These are phyloP conservation scores for Berghia stephanieae DNA, from an alignment of 1,140 invertebrate genomes.

Conservation along the genomic window DNA sequence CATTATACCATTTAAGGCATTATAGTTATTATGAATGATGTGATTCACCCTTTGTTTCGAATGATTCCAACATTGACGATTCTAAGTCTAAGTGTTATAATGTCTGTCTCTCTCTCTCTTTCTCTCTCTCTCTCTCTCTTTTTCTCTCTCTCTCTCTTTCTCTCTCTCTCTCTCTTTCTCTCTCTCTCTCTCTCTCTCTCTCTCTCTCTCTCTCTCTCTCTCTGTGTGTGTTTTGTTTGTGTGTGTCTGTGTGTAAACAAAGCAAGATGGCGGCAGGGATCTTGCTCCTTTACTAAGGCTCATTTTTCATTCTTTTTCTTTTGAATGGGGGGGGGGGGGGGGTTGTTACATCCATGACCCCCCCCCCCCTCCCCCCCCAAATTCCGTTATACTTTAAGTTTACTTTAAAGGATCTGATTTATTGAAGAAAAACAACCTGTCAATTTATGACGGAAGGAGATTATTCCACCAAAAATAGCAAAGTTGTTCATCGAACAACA, in stretches of 20 bases:
- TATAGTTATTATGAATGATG: too few relatives aligned
- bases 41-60: too few relatives aligned
- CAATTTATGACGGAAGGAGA: too few relatives aligned
- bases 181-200: conserved; percentile 13
- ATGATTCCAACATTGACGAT: too few relatives aligned
- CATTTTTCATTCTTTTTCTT: background rate
- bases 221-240: conserved; percentile 6
- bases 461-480: too few relatives aligned
- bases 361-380: too few relatives aligned
- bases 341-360: background rate
- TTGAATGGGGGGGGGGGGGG: conserved; percentile 5
- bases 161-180: conserved; percentile 27
- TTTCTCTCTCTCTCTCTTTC: conserved; percentile 28
- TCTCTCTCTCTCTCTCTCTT: conserved; percentile 5
- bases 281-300: conserved; percentile 36
- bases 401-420: too few relatives aligned
- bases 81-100: background rate
- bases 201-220: conserved; percentile 12
- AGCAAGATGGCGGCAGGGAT: too few relatives aligned
- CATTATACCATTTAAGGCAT: too few relatives aligned
- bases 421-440: too few relatives aligned
- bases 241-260: background rate
- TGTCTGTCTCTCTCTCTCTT: background rate
- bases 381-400: too few relatives aligned
- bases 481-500: too few relatives aligned